Base-by-base conservation (phyloP, 2,797 vertebrate genomes). In the Chelonia mydas region DNA sequence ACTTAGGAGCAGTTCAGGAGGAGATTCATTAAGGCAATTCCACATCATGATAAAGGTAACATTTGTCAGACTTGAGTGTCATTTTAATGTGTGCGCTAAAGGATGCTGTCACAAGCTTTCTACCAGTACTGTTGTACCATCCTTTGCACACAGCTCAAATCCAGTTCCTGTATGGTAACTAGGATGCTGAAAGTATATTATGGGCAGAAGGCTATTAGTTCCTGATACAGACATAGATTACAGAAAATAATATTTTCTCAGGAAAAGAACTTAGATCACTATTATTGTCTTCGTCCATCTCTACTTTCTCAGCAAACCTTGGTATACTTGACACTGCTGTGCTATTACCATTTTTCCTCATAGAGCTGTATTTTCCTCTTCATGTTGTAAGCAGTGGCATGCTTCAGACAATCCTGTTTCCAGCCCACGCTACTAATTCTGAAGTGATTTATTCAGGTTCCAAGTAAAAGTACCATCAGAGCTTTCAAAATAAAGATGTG, bases 81-180 rank as follows among this genome's bases (percentile, higher is more conserved):
- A 3, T 11, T 28, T 79, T 53, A n/a, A 12, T 2, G 19, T 0
- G 3, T 33, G 23, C 6, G 0, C 72, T 9, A 37, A 37, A 15
- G 21, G 53, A 12, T 33, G 59, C 41, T 0, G 0, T 77, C 4
- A 23, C 13, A 82, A 82, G n/a, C 13, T 37, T 74, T 80, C 37
- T 57, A 6, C 25, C 3, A 1, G 0, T 7, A n/a, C 83, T 9
- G n/a, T 1, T 0, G 0, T 9, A 16, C 65, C 81, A 2, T 1
- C 2, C 27, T 19, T 7, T 5, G 31, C 16, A 19, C 0, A 15
- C 6, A 54, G 6, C 33, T 55, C 65, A n/a, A 9, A 3, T 55
- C 61, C 54, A 49, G n/a, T 72, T 37, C 68, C 68, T 72, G 23
- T 41, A 41, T 11, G 68, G 17, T 72, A 41, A 72, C 10, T 25